Conservation (phyloP, 2,113 vertebrate species). For the Piaya cayana region DNA sequence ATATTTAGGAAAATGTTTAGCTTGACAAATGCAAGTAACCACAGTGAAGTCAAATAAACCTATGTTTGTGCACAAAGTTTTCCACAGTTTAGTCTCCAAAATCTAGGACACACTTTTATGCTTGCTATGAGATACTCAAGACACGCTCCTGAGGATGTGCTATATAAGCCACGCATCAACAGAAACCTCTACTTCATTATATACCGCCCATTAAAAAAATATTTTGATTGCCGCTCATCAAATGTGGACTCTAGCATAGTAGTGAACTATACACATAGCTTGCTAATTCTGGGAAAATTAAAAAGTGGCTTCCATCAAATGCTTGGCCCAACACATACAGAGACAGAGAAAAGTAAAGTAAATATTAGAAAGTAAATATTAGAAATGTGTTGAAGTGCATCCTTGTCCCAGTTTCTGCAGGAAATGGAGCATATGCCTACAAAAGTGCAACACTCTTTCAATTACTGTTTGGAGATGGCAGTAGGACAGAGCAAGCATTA, state of each 20-base stretch:
- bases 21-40: not conserved
- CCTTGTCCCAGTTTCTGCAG: constrained; percentile 25
- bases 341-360: constrained; percentile 22
- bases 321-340: not conserved
- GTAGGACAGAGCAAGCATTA: not conserved
- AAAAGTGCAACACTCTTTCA: not conserved
- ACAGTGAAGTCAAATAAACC: constrained; percentile 14
- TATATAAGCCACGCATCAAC: not conserved
- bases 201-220: not conserved
- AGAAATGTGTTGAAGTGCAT: constrained; percentile 44
- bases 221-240: not conserved
- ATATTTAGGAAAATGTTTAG: constrained; percentile 41
- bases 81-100: not conserved
- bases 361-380: constrained; percentile 36
- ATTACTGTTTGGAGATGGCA: not conserved
- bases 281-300: not conserved
- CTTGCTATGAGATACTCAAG: not conserved
- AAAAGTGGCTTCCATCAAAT: not conserved
- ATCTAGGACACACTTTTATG: not conserved
- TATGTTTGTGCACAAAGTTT: not conserved
- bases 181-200: not conserved
- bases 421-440: not conserved
- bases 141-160: not conserved
- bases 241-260: not conserved
- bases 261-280: not conserved